phyloP scores from a whole-genome alignment of 2,888 invertebrate species.

The Cheilosia vernalis region DNA sequence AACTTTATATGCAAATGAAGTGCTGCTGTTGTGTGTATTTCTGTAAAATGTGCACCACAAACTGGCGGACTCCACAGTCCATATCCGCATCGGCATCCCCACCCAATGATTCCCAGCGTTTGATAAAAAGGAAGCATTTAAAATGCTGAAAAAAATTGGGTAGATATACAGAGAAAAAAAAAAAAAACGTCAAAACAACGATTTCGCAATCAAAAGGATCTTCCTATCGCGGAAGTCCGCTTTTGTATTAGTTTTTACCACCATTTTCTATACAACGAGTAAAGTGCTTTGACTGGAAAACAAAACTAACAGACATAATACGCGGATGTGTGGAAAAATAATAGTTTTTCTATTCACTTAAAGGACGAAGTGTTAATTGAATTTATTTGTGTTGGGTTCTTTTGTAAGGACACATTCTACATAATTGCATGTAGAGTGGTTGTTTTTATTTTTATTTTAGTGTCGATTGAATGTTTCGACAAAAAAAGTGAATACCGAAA shows the following conservation, averaged over 20 bases:
- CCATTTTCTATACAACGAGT: background rate
- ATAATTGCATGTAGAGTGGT: background rate
- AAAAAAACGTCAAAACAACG: slow-evolving; percentile 32
- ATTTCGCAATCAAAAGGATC: slow-evolving; percentile 40
- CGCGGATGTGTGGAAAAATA: slow-evolving; percentile 35
- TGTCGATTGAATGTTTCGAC: background rate
- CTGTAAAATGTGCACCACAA: background rate
- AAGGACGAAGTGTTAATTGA: slow-evolving; percentile 48
- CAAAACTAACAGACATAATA: background rate
- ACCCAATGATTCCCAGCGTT: slow-evolving; percentile 22
- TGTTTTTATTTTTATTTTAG: background rate
- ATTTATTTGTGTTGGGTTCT: slow-evolving; percentile 10
- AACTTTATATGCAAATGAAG: slow-evolving; percentile 47
- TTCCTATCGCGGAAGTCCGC: slow-evolving; percentile 29
- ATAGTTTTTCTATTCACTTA: slow-evolving; percentile 40
- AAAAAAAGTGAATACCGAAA: background rate
- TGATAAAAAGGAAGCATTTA: slow-evolving; percentile 35
- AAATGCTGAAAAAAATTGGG: slow-evolving; percentile 11
- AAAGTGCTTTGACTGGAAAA: slow-evolving; percentile 16
- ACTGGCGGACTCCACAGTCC: too few species aligned
- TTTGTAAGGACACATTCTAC: background rate
- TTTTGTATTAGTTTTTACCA: slow-evolving; percentile 21
- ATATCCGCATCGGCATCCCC: too few species aligned
- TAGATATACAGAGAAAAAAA: background rate
- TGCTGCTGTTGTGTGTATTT: slow-evolving; percentile 15